These are phyloP conservation scores for Cenopis cana DNA, from an alignment of 2,888 invertebrate species.

Conservation along the genomic window DNA sequence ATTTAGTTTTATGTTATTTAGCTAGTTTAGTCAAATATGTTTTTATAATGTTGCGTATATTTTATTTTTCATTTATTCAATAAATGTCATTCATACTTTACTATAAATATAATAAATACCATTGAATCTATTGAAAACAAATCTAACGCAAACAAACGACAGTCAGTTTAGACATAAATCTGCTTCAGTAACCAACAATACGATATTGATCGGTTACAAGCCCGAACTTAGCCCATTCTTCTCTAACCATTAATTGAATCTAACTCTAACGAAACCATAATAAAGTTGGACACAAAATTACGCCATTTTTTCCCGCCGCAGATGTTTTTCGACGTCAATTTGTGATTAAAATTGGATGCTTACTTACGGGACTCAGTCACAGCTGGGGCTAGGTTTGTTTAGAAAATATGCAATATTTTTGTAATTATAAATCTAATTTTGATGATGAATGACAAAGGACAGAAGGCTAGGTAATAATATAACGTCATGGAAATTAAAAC, in stretches of 20 bases:
- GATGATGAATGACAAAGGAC: constrained; percentile 22
- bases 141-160: neutral
- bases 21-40: no score
- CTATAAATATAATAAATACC: neutral
- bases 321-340: constrained; percentile 35
- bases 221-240: neutral
- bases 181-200: neutral
- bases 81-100: no score
- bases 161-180: neutral
- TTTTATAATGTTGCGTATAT: no score
- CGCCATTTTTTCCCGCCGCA: constrained; percentile 26
- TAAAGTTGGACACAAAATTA: constrained; percentile 23
- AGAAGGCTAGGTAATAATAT: neutral
- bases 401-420: constrained; percentile 25
- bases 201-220: neutral
- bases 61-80: no score
- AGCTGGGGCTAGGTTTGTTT: constrained; percentile 34
- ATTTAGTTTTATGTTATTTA: no score
- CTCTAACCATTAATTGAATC: neutral
- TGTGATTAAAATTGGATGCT: constrained; percentile 34
- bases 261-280: constrained; percentile 4
- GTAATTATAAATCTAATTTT: constrained; percentile 34
- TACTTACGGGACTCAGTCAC: constrained; percentile 26
- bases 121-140: neutral
- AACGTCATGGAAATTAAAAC: neutral